phyloP scores from a whole-genome alignment of 2,113 vertebrate genomes.

The Catharus minimus region DNA sequence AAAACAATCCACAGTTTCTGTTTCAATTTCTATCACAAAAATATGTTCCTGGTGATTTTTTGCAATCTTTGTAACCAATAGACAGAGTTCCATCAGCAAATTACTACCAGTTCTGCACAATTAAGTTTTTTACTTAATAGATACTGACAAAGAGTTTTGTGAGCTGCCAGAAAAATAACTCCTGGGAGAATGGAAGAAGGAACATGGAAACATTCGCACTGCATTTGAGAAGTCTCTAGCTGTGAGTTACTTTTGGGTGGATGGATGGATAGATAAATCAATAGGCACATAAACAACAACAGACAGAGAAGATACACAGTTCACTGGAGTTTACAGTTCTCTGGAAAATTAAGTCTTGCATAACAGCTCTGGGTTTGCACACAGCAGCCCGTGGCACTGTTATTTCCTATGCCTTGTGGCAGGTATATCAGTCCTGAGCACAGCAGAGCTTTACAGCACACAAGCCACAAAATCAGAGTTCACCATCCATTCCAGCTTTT shows the following conservation, averaged over 20 bases:
- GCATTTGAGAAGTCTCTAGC: neutral
- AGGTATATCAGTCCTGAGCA: neutral
- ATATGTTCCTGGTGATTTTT: neutral
- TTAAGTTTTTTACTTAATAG: slow-evolving; percentile 33
- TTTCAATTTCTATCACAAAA: neutral
- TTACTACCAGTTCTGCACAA: neutral
- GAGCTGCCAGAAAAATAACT: slow-evolving; percentile 15
- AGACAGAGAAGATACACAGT: slow-evolving; percentile 1
- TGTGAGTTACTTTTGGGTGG: neutral
- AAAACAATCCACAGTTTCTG: neutral
- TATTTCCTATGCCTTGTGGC: neutral
- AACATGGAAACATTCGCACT: neutral
- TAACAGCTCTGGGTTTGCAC: neutral
- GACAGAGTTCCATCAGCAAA: neutral
- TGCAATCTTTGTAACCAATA: neutral
- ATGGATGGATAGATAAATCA: neutral
- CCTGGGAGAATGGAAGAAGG: neutral
- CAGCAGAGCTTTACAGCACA: neutral
- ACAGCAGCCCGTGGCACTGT: neutral
- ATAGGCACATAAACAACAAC: slow-evolving; percentile 17
- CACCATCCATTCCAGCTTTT: neutral
- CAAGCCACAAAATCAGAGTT: neutral
- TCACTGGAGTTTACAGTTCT: slow-evolving; percentile 37
- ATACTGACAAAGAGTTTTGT: neutral
- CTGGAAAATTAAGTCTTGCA: slow-evolving; percentile 1